Percentiles rank a stretch among this genome's conserved stretches.
Evolutionary conservation across 2,888 invertebrate species (phyloP).

Genomic region (Elmis aenea): DNA sequence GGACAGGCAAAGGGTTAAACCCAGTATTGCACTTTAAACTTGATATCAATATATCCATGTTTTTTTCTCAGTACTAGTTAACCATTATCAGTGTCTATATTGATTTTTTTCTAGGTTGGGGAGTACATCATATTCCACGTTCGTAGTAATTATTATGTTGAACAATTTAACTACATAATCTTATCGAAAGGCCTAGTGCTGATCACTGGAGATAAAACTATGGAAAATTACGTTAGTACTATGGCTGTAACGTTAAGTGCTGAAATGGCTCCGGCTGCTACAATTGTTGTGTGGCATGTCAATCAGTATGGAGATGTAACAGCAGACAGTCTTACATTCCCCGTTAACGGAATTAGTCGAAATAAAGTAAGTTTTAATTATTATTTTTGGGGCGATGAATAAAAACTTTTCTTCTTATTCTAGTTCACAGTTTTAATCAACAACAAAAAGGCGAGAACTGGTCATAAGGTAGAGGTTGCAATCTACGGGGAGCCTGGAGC

Average conservation of each 20-base stretch:
- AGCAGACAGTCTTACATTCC: slow-evolving; percentile 92
- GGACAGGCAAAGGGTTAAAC: too few relatives aligned
- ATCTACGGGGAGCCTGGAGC: slow-evolving; percentile 92
- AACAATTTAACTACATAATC: slow-evolving; percentile 84
- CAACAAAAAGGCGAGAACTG: slow-evolving; percentile 89
- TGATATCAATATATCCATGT: too few relatives aligned
- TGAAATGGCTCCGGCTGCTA: slow-evolving; percentile 91
- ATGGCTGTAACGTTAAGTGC: slow-evolving; percentile 78
- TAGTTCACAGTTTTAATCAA: slow-evolving; percentile 82
- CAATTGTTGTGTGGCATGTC: slow-evolving; percentile 83
- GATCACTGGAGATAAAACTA: slow-evolving; percentile 76
- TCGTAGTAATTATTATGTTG: slow-evolving; percentile 83
- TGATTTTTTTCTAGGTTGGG: slow-evolving; percentile 69
- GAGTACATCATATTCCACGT: slow-evolving; percentile 94
- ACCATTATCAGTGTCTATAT: too few relatives aligned
- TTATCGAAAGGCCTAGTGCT: slow-evolving; percentile 91
- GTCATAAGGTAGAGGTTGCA: slow-evolving; percentile 88
- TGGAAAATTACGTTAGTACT: slow-evolving; percentile 71
- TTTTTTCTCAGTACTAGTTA: too few relatives aligned
- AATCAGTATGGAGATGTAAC: slow-evolving; percentile 78
- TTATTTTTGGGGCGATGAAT: slow-evolving; percentile 1
- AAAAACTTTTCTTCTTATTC: slow-evolving; percentile 21
- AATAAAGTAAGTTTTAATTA: slow-evolving; percentile 81
- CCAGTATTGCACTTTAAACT: too few relatives aligned
- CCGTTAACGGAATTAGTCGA: slow-evolving; percentile 89